Evolutionary conservation across 2,797 vertebrate species (phyloP), one percentile per base, ranked within the genome.

Genomic region (Podarcis siculus): DNA sequence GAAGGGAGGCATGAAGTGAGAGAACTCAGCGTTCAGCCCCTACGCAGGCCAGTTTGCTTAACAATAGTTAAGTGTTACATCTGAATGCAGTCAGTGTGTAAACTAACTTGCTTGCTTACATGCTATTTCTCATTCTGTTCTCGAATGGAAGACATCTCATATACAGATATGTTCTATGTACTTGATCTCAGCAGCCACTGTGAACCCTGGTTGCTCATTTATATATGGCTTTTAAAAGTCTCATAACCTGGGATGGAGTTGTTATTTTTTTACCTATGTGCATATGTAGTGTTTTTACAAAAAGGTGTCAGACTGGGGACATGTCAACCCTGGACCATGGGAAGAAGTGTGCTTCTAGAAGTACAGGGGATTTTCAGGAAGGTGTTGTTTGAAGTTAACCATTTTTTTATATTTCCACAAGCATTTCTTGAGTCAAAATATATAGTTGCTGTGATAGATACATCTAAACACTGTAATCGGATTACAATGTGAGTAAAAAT

Each of bases 351-450:
- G 2, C 32, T 79, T 87, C 90, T 83, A 83, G 91, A 90, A 76
- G 90, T 94, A 93, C 91, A 89, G 77, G 55, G 91, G 89, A 92
- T 94, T 89, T 95, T 93, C 93, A 89, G 91, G 93, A 93, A 96
- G 95, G 96, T 96, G 96, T 95, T 96, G 95, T 96, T 97, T 97
- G 97, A 97, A 95, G 91, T 89, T 93, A 96, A 92, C 95, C 94
- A 76, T 94, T 90, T 96, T 96, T 96, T 35, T 19, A 55, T 78
- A 95, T 96, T 96, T 96, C 95, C 92, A 92, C 73, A 83, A 72
- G 94, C 90, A 91, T 90, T 95, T 95, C 93, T 95, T 92, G 92
- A 95, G 85, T 93, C 95, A 94, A 94, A 89, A 93, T 96, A 94
- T 95, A 94, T 90, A 89, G 91, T 32, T 0, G 27, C 91, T 88